Base-by-base conservation (phyloP, 1,140 invertebrate species). In the Diorhabda carinulata region DNA sequence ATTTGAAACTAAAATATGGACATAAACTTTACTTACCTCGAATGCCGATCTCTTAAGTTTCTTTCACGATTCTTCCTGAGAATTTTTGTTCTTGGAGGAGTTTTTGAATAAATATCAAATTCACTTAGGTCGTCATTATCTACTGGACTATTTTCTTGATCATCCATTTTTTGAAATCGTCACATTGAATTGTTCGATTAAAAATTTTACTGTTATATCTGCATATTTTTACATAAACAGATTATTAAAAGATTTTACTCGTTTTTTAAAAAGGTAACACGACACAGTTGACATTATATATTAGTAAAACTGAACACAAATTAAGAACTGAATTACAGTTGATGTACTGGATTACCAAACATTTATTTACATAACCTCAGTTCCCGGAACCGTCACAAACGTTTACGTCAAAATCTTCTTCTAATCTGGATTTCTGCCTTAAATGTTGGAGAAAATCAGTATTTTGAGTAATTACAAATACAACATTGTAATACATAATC, bases 1-100 rank as follows among this genome's bases (percentile, higher is more conserved):
- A 25, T 25, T 25, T 25, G 25, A 25, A 25, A 25, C 25, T 25
- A 25, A 25, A 25, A 25, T 25, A 25, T 25, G 25, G 25, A 25
- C 25, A 52, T 52, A 52, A 52, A 6, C 64, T 56, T 43, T 61
- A 70, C 63, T 9, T 42, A 67, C 63, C 65, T 61, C 9, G 41
- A 9, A 1, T 41, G 43, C 3, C 43, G 58, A 7, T 56, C 57
- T 56, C 42, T 74, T 79, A 83, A 81, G 68, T 80, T 84, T 61
- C 81, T 78, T 68, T 85, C 83, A 3, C 83, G 78, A 72, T 78
- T 83, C 75, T 84, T 84, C 64, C 83, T 80, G 71, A 83, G 81
- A 59, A 84, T 80, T 67, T 83, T 81, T 43, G 83, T 85, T 56
- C 84, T 77, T 3, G 84, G 84, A n/a, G 84, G 84, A 58, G 84